Conservation (phyloP, 2,797 vertebrate genomes). For the Microctenopoma stevenorrisi region DNA sequence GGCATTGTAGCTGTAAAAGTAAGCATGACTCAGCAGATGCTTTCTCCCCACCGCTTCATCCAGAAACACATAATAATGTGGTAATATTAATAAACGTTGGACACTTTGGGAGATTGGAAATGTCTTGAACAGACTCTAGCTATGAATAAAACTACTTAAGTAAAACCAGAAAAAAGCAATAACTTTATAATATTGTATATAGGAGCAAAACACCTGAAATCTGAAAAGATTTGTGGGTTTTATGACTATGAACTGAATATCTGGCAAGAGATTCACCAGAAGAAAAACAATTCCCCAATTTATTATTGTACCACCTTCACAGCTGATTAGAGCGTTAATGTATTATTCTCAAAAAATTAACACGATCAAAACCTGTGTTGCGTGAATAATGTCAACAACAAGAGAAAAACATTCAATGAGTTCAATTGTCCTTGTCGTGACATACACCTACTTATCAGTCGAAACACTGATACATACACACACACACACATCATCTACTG, state of each 20-base stretch:
- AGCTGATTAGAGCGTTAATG: conserved; percentile 39
- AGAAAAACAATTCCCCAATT: neutral
- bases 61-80: neutral
- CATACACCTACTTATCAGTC: conserved; percentile 37
- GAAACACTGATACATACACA: conserved; percentile 12
- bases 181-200: too few relatives aligned
- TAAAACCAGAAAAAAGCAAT: neutral
- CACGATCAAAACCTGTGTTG: conserved; percentile 24
- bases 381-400: conserved; percentile 50
- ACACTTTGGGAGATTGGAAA: neutral
- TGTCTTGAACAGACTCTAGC: neutral
- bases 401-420: conserved; percentile 16
- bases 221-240: too few relatives aligned
- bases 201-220: too few relatives aligned
- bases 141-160: neutral
- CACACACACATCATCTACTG: conserved; percentile 21
- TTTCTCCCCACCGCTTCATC: too few relatives aligned
- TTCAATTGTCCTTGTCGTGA: conserved; percentile 48
- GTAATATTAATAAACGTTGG: neutral
- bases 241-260: too few relatives aligned
- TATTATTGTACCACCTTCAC: conserved; percentile 46
- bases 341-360: conserved; percentile 23
- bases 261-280: too few relatives aligned
- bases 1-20: conserved; percentile 10
- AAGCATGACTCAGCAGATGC: conserved; percentile 25